Percentiles rank a stretch among this genome's conserved stretches.
phyloP scores from a whole-genome alignment of 2,888 invertebrate species.

The Standfussiana lucernea region DNA sequence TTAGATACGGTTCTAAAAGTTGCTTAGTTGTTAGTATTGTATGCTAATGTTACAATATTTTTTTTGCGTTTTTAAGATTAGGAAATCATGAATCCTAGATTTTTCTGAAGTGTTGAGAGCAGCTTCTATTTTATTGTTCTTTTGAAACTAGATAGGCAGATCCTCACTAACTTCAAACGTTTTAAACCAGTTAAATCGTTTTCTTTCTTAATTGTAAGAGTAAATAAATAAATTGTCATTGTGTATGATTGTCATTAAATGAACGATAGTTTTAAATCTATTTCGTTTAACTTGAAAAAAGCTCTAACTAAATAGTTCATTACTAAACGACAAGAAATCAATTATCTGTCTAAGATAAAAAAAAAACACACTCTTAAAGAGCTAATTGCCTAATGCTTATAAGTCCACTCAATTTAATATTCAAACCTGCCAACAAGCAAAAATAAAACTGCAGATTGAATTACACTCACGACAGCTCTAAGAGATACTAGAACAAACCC shows the following conservation, averaged over 20 bases:
- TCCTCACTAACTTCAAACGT: not conserved
- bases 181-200: not conserved
- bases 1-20: constrained; percentile 41
- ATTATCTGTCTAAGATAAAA: not conserved
- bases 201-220: not conserved
- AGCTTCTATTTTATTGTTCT: not conserved
- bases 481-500: not conserved
- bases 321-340: not conserved
- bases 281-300: not conserved
- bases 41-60: constrained; percentile 52
- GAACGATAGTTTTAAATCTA: not conserved
- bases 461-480: constrained; percentile 22
- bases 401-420: not conserved
- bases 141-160: not conserved
- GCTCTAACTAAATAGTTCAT: not conserved
- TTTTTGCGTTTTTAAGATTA: constrained; percentile 4
- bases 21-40: constrained; percentile 50
- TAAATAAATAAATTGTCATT: not conserved
- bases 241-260: not conserved
- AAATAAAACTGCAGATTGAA: constrained; percentile 1
- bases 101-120: not conserved
- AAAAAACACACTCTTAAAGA: not conserved
- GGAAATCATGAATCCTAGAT: constrained; percentile 5
- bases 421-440: not conserved
- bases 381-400: not conserved